These are phyloP conservation scores for roundworm (Caenorhabditis elegans) DNA, from an alignment of 1,140 invertebrate genomes.

Conservation along the genomic window WBcel235 BX284602.5:6691001-6691500, in stretches of 20 bases:
- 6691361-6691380: background rate
- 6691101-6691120: background rate
- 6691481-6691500: background rate
- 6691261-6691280: no score
- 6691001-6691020: background rate
- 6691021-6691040: background rate
- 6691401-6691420: background rate
- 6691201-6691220: background rate
- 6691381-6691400: slow-evolving; percentile 10
- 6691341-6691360: slow-evolving; percentile 8
- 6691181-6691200: background rate
- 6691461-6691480: background rate
- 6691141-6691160: background rate
- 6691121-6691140: background rate
- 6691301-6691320: slow-evolving; percentile 21
- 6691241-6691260: no score
- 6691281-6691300: background rate
- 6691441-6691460: background rate
- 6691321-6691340: slow-evolving; percentile 22
- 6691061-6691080: background rate
- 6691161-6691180: background rate
- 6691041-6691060: background rate
- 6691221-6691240: background rate
- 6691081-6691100: background rate
- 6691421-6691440: background rate